phyloP scores from a whole-genome alignment of 2,113 vertebrate species.

The Alosa alosa region DNA sequence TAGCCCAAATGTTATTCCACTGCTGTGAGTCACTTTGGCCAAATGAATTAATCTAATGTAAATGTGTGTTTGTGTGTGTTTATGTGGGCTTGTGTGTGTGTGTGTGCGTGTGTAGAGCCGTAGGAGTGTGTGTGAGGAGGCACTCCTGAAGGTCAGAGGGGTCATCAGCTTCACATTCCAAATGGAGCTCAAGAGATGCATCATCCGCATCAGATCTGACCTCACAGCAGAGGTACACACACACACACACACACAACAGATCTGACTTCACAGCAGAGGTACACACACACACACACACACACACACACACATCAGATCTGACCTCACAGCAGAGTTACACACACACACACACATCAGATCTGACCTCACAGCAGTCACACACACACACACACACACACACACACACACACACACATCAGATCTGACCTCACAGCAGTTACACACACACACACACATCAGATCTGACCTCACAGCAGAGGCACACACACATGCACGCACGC shows the following conservation, averaged over 20 bases:
- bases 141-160: constrained; percentile 89
- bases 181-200: constrained; percentile 88
- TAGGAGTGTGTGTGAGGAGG: constrained; percentile 86
- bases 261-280: neutral
- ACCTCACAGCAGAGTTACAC: neutral
- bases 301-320: neutral
- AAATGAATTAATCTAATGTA: too few relatives aligned
- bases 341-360: neutral
- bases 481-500: constrained; percentile 31
- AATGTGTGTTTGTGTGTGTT: neutral
- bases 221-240: constrained; percentile 85
- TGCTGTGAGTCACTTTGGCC: too few relatives aligned
- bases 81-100: neutral
- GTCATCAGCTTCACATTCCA: constrained; percentile 98
- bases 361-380: neutral
- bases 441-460: neutral
- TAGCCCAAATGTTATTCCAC: too few relatives aligned
- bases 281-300: neutral
- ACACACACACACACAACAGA: neutral
- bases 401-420: neutral
- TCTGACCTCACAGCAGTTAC: neutral
- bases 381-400: neutral
- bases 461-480: constrained; percentile 80
- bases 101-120: constrained; percentile 70
- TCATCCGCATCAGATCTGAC: constrained; percentile 88